Evolutionary conservation across 1,140 invertebrate genomes (phyloP).

Genomic region (Octopus sinensis): DNA sequence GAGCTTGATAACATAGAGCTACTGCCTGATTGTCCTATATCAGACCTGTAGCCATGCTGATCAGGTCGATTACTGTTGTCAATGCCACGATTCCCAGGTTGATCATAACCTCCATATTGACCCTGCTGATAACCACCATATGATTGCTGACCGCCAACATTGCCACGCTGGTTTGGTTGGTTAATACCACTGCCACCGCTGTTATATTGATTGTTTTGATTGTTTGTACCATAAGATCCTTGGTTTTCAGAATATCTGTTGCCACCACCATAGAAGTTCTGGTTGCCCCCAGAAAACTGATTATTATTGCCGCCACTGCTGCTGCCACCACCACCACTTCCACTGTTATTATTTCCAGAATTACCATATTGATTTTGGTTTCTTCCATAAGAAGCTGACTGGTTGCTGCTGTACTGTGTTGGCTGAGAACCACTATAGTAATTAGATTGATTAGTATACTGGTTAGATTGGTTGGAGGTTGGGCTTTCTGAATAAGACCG

Average conservation of each 20-base stretch:
- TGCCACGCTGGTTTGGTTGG: not conserved
- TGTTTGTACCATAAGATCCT: not conserved
- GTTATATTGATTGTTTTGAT: not conserved
- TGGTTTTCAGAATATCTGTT: constrained; percentile 2
- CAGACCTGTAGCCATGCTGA: not conserved
- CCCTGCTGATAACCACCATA: not conserved
- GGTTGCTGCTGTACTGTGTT: not conserved
- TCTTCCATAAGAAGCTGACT: not conserved
- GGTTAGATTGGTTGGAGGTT: not conserved
- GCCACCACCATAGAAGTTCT: not conserved
- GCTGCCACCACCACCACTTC: too few relatives aligned
- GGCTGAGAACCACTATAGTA: not conserved
- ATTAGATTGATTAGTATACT: not conserved
- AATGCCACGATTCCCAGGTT: not conserved
- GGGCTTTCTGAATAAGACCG: not conserved
- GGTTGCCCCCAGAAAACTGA: too few relatives aligned
- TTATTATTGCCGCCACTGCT: too few relatives aligned
- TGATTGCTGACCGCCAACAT: not conserved
- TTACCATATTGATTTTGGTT: too few relatives aligned
- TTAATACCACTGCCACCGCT: not conserved
- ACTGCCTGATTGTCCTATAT: not conserved
- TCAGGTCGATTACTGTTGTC: not conserved
- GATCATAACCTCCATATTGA: constrained; percentile 10
- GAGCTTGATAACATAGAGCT: not conserved
- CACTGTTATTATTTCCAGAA: too few relatives aligned